phyloP scores from a whole-genome alignment of 1,140 invertebrate genomes.

The Cheumatopsyche charites region DNA sequence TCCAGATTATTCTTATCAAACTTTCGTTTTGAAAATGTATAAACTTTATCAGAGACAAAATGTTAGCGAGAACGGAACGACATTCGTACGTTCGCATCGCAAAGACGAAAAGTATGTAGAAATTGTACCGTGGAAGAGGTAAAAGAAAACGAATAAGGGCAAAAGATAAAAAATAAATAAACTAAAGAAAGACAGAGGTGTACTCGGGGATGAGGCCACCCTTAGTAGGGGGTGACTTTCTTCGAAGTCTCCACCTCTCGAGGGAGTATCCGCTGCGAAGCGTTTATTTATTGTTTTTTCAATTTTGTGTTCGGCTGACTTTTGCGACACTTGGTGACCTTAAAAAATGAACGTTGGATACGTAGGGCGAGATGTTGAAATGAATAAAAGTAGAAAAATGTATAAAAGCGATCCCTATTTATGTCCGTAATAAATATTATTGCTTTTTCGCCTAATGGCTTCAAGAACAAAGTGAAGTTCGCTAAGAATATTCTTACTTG shows the following conservation, averaged over 20 bases:
- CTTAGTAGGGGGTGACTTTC: conserved; percentile 7
- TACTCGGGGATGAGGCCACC: neutral
- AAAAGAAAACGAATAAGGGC: too few relatives aligned
- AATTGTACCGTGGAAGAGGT: neutral
- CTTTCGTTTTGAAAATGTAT: neutral
- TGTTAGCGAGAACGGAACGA: neutral
- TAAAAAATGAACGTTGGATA: too few relatives aligned
- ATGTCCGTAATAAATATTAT: too few relatives aligned
- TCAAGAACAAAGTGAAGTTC: too few relatives aligned
- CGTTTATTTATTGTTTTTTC: conserved; percentile 43
- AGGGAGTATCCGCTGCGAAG: conserved; percentile 26
- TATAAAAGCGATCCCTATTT: too few relatives aligned
- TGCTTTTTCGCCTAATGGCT: too few relatives aligned
- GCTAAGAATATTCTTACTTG: too few relatives aligned
- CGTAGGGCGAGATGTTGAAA: too few relatives aligned
- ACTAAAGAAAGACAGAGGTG: neutral
- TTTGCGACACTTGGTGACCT: conserved; percentile 29
- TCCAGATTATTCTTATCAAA: conserved; percentile 14
- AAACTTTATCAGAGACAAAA: neutral
- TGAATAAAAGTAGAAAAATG: too few relatives aligned
- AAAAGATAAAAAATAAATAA: too few relatives aligned
- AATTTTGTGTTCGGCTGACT: conserved; percentile 27
- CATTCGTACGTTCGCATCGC: neutral
- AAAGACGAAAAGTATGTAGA: neutral
- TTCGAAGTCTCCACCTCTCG: conserved; percentile 16